These are phyloP conservation scores for Anhinga rufa DNA, from an alignment of 2,113 vertebrate genomes.

Conservation along the genomic window DNA sequence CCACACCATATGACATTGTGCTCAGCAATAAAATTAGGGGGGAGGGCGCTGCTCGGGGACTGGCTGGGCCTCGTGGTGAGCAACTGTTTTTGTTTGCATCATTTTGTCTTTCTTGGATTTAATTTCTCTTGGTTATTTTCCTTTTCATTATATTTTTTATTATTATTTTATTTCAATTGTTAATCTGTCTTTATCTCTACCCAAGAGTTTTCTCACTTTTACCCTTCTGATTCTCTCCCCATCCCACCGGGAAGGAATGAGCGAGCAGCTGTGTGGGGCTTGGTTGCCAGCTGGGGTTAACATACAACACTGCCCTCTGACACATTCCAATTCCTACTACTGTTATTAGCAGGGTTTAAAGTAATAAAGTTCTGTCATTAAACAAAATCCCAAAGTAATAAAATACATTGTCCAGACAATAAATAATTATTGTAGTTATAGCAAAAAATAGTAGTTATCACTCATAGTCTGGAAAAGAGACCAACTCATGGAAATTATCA, in stretches of 20 bases:
- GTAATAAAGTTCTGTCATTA: not conserved
- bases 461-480: not conserved
- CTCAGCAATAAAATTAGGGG: not conserved
- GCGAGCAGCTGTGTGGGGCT: not conserved
- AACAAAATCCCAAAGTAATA: not conserved
- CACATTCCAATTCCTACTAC: not conserved
- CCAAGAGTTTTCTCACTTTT: too few species aligned
- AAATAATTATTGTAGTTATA: not conserved
- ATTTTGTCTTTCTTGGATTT: not conserved
- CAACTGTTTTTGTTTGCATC: not conserved
- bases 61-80: not conserved
- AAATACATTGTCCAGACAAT: not conserved
- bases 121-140: not conserved
- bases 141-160: not conserved
- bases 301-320: not conserved
- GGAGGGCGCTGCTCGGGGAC: not conserved
- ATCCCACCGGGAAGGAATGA: not conserved
- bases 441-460: not conserved
- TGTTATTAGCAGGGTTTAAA: not conserved
- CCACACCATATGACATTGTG: not conserved
- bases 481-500: not conserved
- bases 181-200: not conserved
- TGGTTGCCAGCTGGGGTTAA: not conserved
- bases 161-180: not conserved
- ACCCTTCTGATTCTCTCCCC: not conserved